Conservation (phyloP, 2,888 invertebrate species). For the Priocnemis perturbator region DNA sequence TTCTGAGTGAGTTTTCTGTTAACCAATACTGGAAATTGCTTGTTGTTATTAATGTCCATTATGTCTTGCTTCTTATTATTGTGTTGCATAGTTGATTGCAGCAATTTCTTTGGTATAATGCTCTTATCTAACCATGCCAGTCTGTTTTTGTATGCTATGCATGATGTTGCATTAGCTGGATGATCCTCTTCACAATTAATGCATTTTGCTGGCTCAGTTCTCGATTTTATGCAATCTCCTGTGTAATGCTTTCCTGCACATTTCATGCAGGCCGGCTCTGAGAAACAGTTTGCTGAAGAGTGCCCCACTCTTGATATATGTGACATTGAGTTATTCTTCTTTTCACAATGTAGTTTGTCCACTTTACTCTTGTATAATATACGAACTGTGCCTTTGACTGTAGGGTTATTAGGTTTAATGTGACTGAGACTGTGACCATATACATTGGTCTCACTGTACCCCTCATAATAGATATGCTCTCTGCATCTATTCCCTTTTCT, state of each 20-base stretch:
- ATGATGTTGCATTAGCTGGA: constrained; percentile 54
- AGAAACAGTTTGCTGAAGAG: constrained; percentile 52
- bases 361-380: constrained; percentile 41
- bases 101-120: no score
- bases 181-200: constrained; percentile 56
- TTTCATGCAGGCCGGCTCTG: constrained; percentile 52
- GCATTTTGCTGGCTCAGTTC: constrained; percentile 53
- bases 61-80: no score
- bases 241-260: constrained; percentile 55
- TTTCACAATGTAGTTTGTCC: constrained; percentile 50
- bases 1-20: no score
- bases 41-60: no score
- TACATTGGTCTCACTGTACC: constrained; percentile 38
- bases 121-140: not conserved
- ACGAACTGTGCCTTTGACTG: constrained; percentile 35
- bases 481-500: constrained; percentile 10
- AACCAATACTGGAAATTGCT: no score
- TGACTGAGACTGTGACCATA: constrained; percentile 37
- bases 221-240: constrained; percentile 49
- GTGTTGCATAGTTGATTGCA: no score
- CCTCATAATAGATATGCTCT: constrained; percentile 45
- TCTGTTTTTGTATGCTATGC: constrained; percentile 42
- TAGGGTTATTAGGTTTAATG: constrained; percentile 30
- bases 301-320: constrained; percentile 60
- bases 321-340: constrained; percentile 56